These are phyloP conservation scores for Entomyzon cyanotis DNA, from an alignment of 2,113 vertebrate species.

Conservation along the genomic window DNA sequence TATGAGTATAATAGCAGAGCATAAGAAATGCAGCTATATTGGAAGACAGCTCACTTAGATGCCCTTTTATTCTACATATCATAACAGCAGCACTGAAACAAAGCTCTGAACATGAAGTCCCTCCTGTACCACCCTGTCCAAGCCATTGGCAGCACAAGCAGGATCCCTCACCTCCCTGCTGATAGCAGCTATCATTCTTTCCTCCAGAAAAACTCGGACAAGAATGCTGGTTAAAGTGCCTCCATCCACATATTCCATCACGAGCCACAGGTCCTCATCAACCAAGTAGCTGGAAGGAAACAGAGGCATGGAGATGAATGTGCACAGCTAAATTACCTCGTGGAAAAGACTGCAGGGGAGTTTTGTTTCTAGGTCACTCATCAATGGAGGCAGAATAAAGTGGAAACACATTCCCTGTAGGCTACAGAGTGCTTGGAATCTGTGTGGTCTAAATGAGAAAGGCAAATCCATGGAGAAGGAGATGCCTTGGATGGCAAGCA, in stretches of 20 bases:
- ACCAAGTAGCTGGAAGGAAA: slow-evolving; percentile 87
- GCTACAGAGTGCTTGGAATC: not conserved
- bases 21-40: not conserved
- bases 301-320: not conserved
- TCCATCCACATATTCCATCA: slow-evolving; percentile 97
- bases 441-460: not conserved
- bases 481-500: not conserved
- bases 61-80: not conserved
- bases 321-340: not conserved
- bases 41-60: not conserved
- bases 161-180: slow-evolving; percentile 89
- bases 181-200: slow-evolving; percentile 94
- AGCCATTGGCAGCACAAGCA: fast-evolving
- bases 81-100: not conserved
- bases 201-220: slow-evolving; percentile 91
- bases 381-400: not conserved
- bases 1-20: not conserved
- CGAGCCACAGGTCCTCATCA: slow-evolving; percentile 95
- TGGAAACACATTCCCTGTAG: not conserved
- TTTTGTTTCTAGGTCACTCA: not conserved
- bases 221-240: slow-evolving; percentile 93
- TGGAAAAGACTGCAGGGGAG: not conserved
- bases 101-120: not conserved
- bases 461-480: not conserved
- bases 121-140: not conserved